Base-by-base conservation (phyloP, 2,113 vertebrate genomes). In the Brachionichthys hirsutus region DNA sequence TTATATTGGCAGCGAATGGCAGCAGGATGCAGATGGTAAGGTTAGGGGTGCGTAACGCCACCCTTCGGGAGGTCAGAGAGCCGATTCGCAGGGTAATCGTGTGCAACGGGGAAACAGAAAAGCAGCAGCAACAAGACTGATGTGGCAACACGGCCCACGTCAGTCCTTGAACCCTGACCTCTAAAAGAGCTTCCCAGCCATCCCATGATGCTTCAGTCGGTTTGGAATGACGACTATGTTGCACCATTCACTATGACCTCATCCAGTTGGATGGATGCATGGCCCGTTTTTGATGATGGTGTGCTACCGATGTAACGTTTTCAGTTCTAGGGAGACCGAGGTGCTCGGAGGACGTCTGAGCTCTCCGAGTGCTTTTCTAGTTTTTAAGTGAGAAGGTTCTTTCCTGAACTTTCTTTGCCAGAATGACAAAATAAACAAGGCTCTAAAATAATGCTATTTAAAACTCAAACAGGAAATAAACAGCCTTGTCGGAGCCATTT, bases 1-100 rank as follows among this genome's bases (percentile, higher is more conserved):
- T 87, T 88, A 89, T 89, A 80, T 75, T 74, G 78, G 68, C 77
- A 82, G 65, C 66, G 69, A 81, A 80, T 74, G 78, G 82, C 82
- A 77, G 76, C 60, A 42, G 54, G 75, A 85, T 84, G 84, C 80
- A 86, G 84, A 89, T 85, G 85, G 84, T 61, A 24, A 74, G 81
- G 80, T 76, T 75, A 79, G 65, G 30, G 75, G 64, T 75, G 71
- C 19, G 46, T 72, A 73, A 74, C 57, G 75, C 77, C 84, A 61
- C 67, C 70, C 71, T 82, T 82, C 66, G 46, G 59, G 53, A 73
- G 34, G 58, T 68, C 70, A 52, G 54, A 67, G 73, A 59, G 68
- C 68, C 50, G 57, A 64, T 49, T 67, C 41, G 12, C 53, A 18
- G 51, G 46, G 49, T 55, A 24, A 43, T 69, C n/a, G 38, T 55